These are phyloP conservation scores for Acrocephalus kingi DNA, from an alignment of 2,113 vertebrate genomes.

Conservation along the genomic window DNA sequence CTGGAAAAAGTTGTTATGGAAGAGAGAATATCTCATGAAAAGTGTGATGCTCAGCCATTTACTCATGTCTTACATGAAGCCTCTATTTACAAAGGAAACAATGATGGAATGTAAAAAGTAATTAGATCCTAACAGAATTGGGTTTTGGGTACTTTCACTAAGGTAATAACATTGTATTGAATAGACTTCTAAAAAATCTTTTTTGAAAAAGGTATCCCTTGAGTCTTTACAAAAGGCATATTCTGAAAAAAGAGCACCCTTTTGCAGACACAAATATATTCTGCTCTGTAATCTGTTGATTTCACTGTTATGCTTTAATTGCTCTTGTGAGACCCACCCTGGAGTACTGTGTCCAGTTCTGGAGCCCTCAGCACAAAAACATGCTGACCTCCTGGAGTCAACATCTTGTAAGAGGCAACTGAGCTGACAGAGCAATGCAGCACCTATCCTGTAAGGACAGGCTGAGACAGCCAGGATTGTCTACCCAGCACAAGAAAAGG, in stretches of 20 bases:
- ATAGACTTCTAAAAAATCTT: background rate
- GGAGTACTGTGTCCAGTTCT: background rate
- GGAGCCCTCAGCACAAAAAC: background rate
- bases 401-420: background rate
- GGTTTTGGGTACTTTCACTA: background rate
- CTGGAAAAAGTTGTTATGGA: conserved; percentile 60
- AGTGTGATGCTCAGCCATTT: conserved; percentile 10
- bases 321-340: background rate
- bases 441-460: background rate
- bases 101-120: background rate
- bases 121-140: conserved; percentile 28
- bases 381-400: background rate
- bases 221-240: background rate
- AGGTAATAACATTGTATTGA: background rate
- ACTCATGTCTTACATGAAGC: conserved; percentile 52
- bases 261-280: background rate
- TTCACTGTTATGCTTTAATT: background rate
- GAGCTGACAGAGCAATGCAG: background rate
- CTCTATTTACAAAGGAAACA: conserved; percentile 37
- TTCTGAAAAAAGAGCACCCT: background rate
- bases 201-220: background rate
- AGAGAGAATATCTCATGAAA: conserved; percentile 58
- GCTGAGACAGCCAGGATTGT: background rate
- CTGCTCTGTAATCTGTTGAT: background rate
- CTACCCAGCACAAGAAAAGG: background rate